A percentile compares a stretch with the other conserved stretches of the same genome.
These are phyloP conservation scores for Agelas oroides DNA, from an alignment of 37 sponge, comb jelly and placozoan species.

Conservation along the genomic window DNA sequence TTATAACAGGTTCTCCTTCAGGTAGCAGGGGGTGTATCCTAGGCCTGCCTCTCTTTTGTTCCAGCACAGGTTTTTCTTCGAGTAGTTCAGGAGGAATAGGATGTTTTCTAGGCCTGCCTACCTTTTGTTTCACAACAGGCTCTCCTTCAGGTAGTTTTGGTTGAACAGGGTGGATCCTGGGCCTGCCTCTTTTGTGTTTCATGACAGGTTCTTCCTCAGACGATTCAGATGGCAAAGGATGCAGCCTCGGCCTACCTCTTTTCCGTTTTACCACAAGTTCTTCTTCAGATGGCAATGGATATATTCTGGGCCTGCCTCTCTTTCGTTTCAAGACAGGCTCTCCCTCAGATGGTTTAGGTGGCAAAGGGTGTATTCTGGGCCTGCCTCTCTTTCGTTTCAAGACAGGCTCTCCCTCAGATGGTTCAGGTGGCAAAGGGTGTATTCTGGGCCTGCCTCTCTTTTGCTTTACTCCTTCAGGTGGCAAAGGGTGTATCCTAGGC, in stretches of 20 bases:
- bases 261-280: background rate
- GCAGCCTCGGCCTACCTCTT: conserved; percentile 23
- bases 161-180: too few species aligned
- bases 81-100: background rate
- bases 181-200: too few species aligned
- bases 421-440: background rate
- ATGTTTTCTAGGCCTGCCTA: conserved; percentile 6
- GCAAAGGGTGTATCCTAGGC: conserved; percentile 9
- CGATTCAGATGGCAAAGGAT: background rate
- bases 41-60: too few species aligned
- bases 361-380: conserved; percentile 12
- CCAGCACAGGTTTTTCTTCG: too few species aligned
- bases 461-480: too few species aligned
- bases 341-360: background rate
- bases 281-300: background rate
- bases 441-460: too few species aligned
- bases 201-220: too few species aligned
- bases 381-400: too few species aligned
- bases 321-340: background rate
- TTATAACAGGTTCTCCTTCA: background rate
- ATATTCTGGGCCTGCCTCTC: conserved; percentile 1
- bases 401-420: background rate
- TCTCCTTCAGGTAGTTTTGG: too few species aligned
- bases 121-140: too few species aligned
- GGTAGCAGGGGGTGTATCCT: conserved; percentile 18